These are phyloP conservation scores for Apodemia mormo DNA, from an alignment of 2,888 invertebrate species.

Conservation along the genomic window DNA sequence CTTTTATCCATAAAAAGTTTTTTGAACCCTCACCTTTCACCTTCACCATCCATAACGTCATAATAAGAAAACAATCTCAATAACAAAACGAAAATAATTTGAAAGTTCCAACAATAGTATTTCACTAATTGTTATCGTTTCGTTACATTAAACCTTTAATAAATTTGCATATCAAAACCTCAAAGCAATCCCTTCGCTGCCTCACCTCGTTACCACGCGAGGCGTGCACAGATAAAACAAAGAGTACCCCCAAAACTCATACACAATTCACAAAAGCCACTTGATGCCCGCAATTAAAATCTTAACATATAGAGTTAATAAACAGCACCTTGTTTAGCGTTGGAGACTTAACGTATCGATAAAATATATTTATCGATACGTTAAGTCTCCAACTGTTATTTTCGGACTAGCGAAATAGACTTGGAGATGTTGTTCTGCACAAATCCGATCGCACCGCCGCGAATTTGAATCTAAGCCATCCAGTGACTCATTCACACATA, in stretches of 20 bases:
- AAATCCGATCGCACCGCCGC: too few relatives aligned
- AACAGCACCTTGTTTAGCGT: constrained; percentile 56
- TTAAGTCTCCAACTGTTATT: too few relatives aligned
- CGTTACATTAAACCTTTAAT: constrained; percentile 14
- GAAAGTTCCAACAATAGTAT: neutral
- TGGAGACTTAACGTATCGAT: constrained; percentile 41
- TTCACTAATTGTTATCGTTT: constrained; percentile 7
- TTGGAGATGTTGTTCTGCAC: neutral
- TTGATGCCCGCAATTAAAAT: constrained; percentile 78
- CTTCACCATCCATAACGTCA: too few relatives aligned
- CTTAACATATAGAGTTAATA: constrained; percentile 74
- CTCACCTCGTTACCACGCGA: constrained; percentile 41
- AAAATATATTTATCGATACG: constrained; percentile 1
- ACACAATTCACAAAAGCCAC: constrained; percentile 60
- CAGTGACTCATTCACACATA: too few relatives aligned
- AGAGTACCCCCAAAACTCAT: constrained; percentile 42
- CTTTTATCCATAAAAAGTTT: too few relatives aligned
- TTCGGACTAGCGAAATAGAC: constrained; percentile 2
- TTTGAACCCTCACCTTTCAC: too few relatives aligned
- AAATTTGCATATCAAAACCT: constrained; percentile 23
- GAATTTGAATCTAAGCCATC: too few relatives aligned
- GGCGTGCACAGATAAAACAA: constrained; percentile 48
- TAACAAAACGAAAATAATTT: neutral
- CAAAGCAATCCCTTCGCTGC: constrained; percentile 18
- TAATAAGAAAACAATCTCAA: too few relatives aligned